Base-by-base conservation (phyloP, 2,797 vertebrate species). In the Ibycter americanus region DNA sequence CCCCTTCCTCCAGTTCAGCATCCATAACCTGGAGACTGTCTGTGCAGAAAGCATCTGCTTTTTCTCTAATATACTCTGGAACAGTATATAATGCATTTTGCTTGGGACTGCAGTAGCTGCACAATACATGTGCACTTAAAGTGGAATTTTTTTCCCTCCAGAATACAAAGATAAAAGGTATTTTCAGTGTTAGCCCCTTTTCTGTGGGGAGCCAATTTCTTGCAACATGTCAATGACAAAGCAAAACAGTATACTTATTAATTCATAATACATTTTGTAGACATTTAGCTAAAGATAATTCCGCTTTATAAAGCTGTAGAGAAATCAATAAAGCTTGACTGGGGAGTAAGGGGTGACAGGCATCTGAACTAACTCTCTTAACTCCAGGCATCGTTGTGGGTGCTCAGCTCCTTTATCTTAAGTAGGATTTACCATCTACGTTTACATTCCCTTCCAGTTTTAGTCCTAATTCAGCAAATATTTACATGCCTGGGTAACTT, bases 381-480 rank as follows among this genome's bases (percentile, higher is more conserved):
- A 73, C 77, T 83, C 52, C 29, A 78, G 26, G 34, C n/a, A 25
- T 58, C 78, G 47, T 17, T 87, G 81, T 71, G 65, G 79, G 65
- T 68, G n/a, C 87, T 91, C 84, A 70, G 59, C 46, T 90, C 58
- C 68, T 83, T 96, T 93, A 94, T 93, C 93, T 89, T 83, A 89
- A 95, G 71, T 72, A 80, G 87, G 74, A 71, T 95, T 97, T 92
- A 84, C 88, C 71, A 91, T 56, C 81, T 83, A 83, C 11, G 0
- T 93, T 93, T 91, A 94, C 92, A 96, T 94, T 96, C 93, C 72
- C 87, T 92, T 93, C 86, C 58, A 94, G 68, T 94, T 94, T 96
- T 88, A 93, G 87, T 78, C 38, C 52, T 84, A 95, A 96, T 76
- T 95, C 85, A 82, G 85, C 87, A 97, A 97, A 97, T 96, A 97